Conservation (phyloP, 2,797 vertebrate species). For the Enteromius fasciolatus region DNA sequence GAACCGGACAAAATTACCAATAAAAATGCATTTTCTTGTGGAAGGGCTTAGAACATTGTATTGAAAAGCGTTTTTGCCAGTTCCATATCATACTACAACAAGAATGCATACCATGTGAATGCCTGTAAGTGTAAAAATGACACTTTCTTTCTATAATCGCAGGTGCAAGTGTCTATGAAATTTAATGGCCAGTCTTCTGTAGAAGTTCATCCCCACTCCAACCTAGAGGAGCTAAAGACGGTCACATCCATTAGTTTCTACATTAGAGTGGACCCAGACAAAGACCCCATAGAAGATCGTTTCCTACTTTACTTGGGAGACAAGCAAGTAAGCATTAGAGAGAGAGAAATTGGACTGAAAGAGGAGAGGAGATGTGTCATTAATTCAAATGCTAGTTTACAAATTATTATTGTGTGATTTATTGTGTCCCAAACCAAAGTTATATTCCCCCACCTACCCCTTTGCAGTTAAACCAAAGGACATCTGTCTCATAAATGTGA, state of each 20-base stretch:
- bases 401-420: no score
- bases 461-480: neutral
- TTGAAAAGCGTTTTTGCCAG: neutral
- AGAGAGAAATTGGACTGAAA: neutral
- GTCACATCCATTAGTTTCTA: constrained; percentile 93
- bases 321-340: constrained; percentile 82
- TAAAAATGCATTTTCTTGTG: neutral
- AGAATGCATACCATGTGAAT: neutral
- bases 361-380: no score
- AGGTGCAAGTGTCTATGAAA: constrained; percentile 98
- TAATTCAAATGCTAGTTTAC: no score
- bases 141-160: constrained; percentile 11
- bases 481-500: neutral
- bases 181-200: constrained; percentile 92
- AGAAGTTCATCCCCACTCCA: constrained; percentile 87
- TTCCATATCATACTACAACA: neutral
- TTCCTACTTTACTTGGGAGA: constrained; percentile 94
- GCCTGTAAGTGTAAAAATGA: neutral
- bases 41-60: neutral
- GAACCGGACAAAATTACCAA: neutral
- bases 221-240: constrained; percentile 88
- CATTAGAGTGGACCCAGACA: constrained; percentile 84
- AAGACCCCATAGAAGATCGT: constrained; percentile 82
- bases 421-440: neutral
- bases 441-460: neutral